Conservation (phyloP, 2,113 vertebrate genomes). For the Dunckerocampus dactyliophorus region DNA sequence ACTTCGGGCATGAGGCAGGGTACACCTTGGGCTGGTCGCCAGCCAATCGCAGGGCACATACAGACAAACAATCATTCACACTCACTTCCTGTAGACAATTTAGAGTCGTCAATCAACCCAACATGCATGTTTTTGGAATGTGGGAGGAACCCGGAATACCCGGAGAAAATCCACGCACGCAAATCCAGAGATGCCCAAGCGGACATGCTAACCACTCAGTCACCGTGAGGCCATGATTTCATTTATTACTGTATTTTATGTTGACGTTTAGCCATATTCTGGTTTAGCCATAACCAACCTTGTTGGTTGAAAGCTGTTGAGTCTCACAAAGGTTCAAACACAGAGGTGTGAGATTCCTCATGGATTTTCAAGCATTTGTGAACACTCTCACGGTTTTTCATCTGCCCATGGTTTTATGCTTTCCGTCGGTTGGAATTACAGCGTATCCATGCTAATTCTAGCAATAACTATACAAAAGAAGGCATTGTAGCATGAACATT, state of each 20-base stretch:
- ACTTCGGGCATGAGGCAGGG: too few species aligned
- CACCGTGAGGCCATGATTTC: background rate
- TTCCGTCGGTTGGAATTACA: slow-evolving; percentile 2
- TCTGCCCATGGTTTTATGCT: slow-evolving; percentile 11
- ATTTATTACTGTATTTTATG: background rate
- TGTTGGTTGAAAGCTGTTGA: slow-evolving; percentile 12
- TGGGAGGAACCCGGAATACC: too few species aligned
- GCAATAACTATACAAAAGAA: slow-evolving; percentile 1
- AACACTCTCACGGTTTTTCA: slow-evolving; percentile 8
- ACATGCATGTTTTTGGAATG: too few species aligned
- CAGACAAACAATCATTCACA: too few species aligned
- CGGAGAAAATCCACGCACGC: too few species aligned
- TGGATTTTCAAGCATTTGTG: slow-evolving; percentile 12
- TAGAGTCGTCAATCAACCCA: too few species aligned
- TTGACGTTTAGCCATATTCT: background rate
- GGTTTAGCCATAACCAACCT: slow-evolving; percentile 21
- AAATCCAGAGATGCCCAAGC: too few species aligned
- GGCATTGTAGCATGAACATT: background rate
- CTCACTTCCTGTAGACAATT: too few species aligned
- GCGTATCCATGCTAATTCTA: slow-evolving; percentile 7
- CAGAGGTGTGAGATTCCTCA: slow-evolving; percentile 13
- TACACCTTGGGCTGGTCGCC: too few species aligned
- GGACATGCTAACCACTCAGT: too few species aligned
- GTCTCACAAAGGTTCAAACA: slow-evolving; percentile 18
- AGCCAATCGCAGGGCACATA: too few species aligned